A percentile compares a stretch with the other conserved stretches of the same genome.
Conservation (phyloP, 1,140 invertebrate species). For the Pseudomyrmex concolor region DNA sequence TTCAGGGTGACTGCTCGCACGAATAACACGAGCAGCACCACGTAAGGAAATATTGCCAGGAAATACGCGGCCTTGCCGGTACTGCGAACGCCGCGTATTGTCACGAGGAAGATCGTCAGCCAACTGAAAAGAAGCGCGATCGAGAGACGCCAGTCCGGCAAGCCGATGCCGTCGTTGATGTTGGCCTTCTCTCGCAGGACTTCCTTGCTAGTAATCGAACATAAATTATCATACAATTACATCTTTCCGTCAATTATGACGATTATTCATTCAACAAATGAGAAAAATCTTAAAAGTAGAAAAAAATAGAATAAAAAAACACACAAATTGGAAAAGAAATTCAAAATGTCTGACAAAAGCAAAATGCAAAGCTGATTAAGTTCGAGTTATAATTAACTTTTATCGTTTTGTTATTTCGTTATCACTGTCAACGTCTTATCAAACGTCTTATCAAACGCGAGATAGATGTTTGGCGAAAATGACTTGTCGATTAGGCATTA, state of each 20-base stretch:
- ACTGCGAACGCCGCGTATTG: conserved; percentile 88
- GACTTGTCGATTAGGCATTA: no score
- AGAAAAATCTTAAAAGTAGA: no score
- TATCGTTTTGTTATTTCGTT: background rate
- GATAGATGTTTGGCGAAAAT: background rate
- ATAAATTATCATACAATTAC: no score
- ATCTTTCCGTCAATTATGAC: no score
- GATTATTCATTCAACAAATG: no score
- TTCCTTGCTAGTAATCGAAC: conserved; percentile 79
- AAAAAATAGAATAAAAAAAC: no score
- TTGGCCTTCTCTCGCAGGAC: conserved; percentile 86
- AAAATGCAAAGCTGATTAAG: no score
- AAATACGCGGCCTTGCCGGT: conserved; percentile 89
- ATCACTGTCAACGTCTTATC: no score
- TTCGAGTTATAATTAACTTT: no score
- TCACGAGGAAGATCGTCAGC: conserved; percentile 88
- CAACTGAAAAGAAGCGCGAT: conserved; percentile 89
- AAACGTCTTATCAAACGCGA: background rate
- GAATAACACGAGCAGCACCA: conserved; percentile 89
- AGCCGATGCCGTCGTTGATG: conserved; percentile 87
- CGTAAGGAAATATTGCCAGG: conserved; percentile 90
- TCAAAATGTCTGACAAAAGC: no score
- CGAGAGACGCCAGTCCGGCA: conserved; percentile 87
- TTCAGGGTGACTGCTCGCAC: conserved; percentile 87
- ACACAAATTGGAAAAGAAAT: no score